phyloP scores from a whole-genome alignment of 2,888 invertebrate genomes.

The Hypercompe scribonia region DNA sequence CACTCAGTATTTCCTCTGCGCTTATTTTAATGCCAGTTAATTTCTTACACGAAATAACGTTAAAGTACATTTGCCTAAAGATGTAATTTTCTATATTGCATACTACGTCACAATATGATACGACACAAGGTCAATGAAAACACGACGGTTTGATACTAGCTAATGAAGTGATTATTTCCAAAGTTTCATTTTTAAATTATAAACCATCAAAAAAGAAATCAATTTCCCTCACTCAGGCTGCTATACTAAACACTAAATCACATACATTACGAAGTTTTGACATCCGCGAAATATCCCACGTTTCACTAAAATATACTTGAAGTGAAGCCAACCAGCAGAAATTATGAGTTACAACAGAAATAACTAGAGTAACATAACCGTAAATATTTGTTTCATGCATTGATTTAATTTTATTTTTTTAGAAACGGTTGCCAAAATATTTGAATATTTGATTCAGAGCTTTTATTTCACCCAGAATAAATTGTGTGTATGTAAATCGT shows the following conservation, averaged over 20 bases:
- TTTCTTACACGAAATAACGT: too few species aligned
- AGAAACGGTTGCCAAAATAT: constrained; percentile 23
- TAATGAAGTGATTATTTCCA: background rate
- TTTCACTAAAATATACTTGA: constrained; percentile 26
- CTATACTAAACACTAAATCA: constrained; percentile 26
- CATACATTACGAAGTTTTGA: constrained; percentile 26
- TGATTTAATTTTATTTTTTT: constrained; percentile 16
- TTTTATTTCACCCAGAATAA: constrained; percentile 3
- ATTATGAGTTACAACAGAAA: constrained; percentile 27
- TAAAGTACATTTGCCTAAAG: too few species aligned
- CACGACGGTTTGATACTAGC: background rate
- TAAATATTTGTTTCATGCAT: constrained; percentile 27
- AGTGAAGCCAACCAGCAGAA: constrained; percentile 28
- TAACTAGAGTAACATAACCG: constrained; percentile 21
- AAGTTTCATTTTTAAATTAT: constrained; percentile 1
- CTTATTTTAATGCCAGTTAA: too few species aligned
- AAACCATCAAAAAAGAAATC: constrained; percentile 4
- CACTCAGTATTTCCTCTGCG: background rate
- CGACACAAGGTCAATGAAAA: background rate
- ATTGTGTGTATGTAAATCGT: background rate
- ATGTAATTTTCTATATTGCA: background rate
- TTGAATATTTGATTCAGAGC: constrained; percentile 17
- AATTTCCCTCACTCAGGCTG: constrained; percentile 11
- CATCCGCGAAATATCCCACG: constrained; percentile 21
- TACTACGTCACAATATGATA: background rate